Conservation (phyloP, 2,113 vertebrate genomes). For the Tetrax tetrax region DNA sequence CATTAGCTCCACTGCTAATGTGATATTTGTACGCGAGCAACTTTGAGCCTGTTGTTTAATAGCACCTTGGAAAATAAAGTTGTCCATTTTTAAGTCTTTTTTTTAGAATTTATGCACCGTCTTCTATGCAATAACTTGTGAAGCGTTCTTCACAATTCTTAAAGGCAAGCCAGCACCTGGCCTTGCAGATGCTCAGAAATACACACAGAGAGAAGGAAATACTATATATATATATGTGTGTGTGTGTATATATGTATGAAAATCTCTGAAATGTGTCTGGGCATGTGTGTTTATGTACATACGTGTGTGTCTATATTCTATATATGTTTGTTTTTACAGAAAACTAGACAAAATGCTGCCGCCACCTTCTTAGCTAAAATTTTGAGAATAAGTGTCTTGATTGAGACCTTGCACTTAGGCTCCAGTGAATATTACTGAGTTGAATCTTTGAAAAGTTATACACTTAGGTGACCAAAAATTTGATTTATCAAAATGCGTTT, state of each 20-base stretch:
- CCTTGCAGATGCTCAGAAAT: neutral
- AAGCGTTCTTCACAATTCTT: neutral
- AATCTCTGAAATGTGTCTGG: neutral
- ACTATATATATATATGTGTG: rapidly evolving
- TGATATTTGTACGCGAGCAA: neutral
- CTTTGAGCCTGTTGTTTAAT: neutral
- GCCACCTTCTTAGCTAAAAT: neutral
- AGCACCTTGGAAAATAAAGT: neutral
- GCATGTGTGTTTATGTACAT: neutral
- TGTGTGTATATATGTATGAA: neutral
- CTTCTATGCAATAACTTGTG: neutral
- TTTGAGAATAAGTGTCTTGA: neutral
- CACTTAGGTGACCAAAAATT: neutral
- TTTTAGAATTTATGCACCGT: neutral
- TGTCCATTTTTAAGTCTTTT: neutral
- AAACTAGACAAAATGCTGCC: neutral
- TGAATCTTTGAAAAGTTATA: neutral
- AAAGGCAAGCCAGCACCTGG: neutral
- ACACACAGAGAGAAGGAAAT: neutral
- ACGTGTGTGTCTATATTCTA: neutral
- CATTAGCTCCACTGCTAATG: neutral
- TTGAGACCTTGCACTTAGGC: neutral
- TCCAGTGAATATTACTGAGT: neutral
- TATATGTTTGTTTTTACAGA: neutral
- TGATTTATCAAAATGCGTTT: neutral